phyloP scores from a whole-genome alignment of 2,797 vertebrate species.

The Liasis olivaceus region DNA sequence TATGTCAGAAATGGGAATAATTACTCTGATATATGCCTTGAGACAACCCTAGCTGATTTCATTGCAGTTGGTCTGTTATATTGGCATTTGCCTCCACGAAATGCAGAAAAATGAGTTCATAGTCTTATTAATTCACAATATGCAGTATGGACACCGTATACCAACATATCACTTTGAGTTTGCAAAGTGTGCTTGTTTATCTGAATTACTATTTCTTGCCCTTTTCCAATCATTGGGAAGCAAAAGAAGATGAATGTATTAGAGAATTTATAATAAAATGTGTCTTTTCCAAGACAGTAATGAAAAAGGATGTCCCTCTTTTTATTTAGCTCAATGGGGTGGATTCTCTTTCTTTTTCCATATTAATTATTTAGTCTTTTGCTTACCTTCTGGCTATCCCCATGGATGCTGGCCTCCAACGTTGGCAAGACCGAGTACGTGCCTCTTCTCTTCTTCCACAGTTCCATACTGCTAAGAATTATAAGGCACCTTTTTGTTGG shows the following conservation, averaged over 20 bases:
- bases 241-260: neutral
- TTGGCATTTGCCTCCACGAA: neutral
- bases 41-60: neutral
- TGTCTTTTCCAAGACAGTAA: neutral
- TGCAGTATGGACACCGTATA: neutral
- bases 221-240: neutral
- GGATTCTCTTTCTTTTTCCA: neutral
- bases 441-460: neutral
- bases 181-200: neutral
- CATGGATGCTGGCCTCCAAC: neutral
- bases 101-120: neutral
- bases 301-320: neutral
- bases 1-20: slow-evolving; percentile 46
- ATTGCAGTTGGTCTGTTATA: rapidly evolving
- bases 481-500: neutral
- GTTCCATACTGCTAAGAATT: neutral
- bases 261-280: neutral
- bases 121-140: neutral
- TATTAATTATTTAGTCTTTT: neutral
- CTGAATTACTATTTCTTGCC: neutral
- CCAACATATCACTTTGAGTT: neutral
- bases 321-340: neutral
- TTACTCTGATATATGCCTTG: neutral
- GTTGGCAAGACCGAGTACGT: neutral
- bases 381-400: neutral